Evolutionary conservation across 1,140 invertebrate species (phyloP), one percentile per base, ranked within the genome.

Genomic region (Xylocopa sonorina): DNA sequence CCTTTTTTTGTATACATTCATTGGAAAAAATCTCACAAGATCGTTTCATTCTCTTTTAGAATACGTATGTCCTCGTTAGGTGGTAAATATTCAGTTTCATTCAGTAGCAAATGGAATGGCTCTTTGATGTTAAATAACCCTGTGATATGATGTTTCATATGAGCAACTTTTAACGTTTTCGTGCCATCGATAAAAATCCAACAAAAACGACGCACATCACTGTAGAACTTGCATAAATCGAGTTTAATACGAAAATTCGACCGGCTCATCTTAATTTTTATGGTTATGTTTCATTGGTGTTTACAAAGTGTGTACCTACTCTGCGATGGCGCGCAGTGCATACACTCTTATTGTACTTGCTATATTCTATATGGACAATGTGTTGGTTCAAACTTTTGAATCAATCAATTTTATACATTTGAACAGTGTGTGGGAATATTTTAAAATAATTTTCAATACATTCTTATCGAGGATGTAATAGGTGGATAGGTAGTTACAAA

Each of bases 21-120:
- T 41, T 21, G 72, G 24, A 43, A 9, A 32, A 69, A 55, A 27
- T 55, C 76, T 87, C 72, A 88, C 88, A 72, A n/a, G 18, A 90
- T 78, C 1, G 69, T 79, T 60, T 89, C 87, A n/a, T 87, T 81
- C 5, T 87, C 80, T 5, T 88, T 81, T 0, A 89, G 57, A 68
- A 89, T 62, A 12, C 88, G 78, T 32, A 90, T 72, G 71, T 92
- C 89, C 38, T 92, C 91, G n/a, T 75, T 80, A 6, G 85, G 74
- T 14, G 90, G 90, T 14, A 92, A 73, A 79, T 90, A 87, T 32
- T 89, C 85, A 6, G 50, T 79, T 9, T 87, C 80, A 2, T 88
- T 81, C 5, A 81, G 72, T 12, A 88, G 12, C 9, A 92, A 78
- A 58, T 92, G 82, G 51, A 91, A 91, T 0, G 88, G 83, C 48